A percentile compares a stretch with the other conserved stretches of the same genome.
Evolutionary conservation across 2,888 invertebrate species (phyloP).

Genomic region (Phortica magna): DNA sequence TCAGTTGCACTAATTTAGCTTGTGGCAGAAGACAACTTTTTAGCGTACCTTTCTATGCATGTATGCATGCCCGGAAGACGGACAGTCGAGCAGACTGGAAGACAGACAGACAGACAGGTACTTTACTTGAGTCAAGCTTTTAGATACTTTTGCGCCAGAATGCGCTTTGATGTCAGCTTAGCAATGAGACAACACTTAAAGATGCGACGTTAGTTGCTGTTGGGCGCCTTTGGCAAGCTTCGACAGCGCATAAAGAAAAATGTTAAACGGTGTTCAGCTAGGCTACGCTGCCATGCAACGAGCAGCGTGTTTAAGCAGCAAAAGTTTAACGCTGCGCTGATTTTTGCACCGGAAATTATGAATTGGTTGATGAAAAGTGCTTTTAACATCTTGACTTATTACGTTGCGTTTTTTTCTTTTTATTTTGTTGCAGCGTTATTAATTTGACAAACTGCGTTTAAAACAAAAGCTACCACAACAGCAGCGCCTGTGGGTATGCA

Average conservation of each 20-base stretch:
- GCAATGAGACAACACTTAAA: background rate
- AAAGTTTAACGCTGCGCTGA: slow-evolving; percentile 10
- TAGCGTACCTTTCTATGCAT: background rate
- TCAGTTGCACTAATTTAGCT: slow-evolving; percentile 40
- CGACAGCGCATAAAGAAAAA: background rate
- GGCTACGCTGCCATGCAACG: background rate
- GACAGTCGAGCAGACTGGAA: background rate
- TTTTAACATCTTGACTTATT: background rate
- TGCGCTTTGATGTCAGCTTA: slow-evolving; percentile 43
- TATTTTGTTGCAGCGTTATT: background rate
- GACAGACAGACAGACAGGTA: background rate
- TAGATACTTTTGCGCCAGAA: slow-evolving; percentile 31
- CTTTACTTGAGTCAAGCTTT: slow-evolving; percentile 1
- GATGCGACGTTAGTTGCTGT: background rate
- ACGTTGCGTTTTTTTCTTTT: background rate
- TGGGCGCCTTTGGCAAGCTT: background rate
- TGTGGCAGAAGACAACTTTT: slow-evolving; percentile 32
- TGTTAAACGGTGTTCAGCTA: background rate
- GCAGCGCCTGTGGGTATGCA: background rate
- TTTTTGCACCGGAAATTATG: slow-evolving; percentile 20
- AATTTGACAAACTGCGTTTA: background rate
- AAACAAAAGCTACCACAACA: background rate
- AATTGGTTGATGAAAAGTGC: background rate
- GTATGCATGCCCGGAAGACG: no score
- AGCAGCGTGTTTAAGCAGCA: slow-evolving; percentile 6